Evolutionary conservation across 1,140 invertebrate species (phyloP).

Genomic region (Pseudomyrmex concolor): DNA sequence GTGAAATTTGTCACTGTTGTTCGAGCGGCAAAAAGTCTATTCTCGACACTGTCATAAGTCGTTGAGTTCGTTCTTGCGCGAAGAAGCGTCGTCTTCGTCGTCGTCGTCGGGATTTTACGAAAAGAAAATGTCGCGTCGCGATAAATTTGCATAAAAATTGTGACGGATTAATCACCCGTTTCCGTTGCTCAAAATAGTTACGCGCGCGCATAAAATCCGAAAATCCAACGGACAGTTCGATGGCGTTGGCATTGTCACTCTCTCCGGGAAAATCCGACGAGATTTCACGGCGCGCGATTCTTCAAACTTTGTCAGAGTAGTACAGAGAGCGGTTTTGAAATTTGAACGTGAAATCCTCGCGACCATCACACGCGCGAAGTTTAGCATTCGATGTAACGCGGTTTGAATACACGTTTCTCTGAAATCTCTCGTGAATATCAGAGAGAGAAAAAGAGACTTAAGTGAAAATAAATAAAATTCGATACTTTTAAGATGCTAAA

Average conservation of each 20-base stretch:
- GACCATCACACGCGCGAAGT: no score
- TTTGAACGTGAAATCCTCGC: no score
- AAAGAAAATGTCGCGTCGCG: slow-evolving; percentile 35
- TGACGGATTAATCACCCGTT: slow-evolving; percentile 50
- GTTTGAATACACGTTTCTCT: no score
- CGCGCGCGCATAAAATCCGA: slow-evolving; percentile 42
- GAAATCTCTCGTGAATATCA: no score
- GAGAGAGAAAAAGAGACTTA: no score
- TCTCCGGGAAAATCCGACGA: slow-evolving; percentile 36
- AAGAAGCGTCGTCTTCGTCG: no score
- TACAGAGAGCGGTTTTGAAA: no score
- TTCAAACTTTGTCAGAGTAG: no score
- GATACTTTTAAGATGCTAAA: no score
- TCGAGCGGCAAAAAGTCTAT: background rate
- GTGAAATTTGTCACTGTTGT: no score
- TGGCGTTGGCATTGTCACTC: slow-evolving; percentile 48
- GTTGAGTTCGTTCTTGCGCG: slow-evolving; percentile 22
- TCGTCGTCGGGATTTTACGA: background rate
- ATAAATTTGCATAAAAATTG: slow-evolving; percentile 55
- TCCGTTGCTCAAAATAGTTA: slow-evolving; percentile 44
- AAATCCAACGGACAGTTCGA: slow-evolving; percentile 56
- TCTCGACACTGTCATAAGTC: slow-evolving; percentile 31
- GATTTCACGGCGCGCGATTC: slow-evolving; percentile 28
- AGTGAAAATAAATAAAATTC: no score
- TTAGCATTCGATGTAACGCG: no score